Evolutionary conservation across 64 coral and sea anemone genomes (phyloP), one percentile per base, ranked within the genome.

Genomic region (Anthopleura sola): DNA sequence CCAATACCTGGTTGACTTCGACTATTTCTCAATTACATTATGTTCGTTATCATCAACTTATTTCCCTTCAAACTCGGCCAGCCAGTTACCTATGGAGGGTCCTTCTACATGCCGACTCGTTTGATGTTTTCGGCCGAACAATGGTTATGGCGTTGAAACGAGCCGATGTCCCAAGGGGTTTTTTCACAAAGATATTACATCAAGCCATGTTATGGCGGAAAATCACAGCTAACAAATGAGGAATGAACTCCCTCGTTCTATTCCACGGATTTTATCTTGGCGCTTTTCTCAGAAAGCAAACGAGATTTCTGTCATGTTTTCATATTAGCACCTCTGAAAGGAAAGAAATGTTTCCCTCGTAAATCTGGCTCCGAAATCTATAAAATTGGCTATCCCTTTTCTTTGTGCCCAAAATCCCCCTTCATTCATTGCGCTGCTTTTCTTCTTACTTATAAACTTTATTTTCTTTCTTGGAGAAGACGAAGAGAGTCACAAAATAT

Each of bases 121-220:
- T 79, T 79, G 76, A 79, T 79, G 76, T 79, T 48, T 17, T 79
- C 37, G 44, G 20, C 37, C 44, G 76, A 79, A 79, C 76, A 79
- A 79, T 79, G 31, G 76, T 23, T 44, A 14, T 38, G 15, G 76
- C 16, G n/a, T 47, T 79, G 39, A 79, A 79, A 79, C 34, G 44
- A 44, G 39, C 76, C 76, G 76, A 79, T 44, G 24, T 79, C 76
- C 76, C 76, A 79, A 79, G 76, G 76, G 76, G 36, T 44, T 79
- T 79, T 48, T 44, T n/a, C 37, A 77, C 32, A 79, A 79, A 79
- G 44, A 48, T 24, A 79, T 71, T 71, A 71, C 28, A 71, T 14
- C 66, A 16, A 71, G 9, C 12, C 29, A 32, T 71, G 29, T 71
- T 71, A 33, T 71, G 66, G 66, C 66, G 66, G 28, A 6, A 71